Base-by-base conservation (phyloP, 2,888 invertebrate species). In the Antheraea yamamai region DNA sequence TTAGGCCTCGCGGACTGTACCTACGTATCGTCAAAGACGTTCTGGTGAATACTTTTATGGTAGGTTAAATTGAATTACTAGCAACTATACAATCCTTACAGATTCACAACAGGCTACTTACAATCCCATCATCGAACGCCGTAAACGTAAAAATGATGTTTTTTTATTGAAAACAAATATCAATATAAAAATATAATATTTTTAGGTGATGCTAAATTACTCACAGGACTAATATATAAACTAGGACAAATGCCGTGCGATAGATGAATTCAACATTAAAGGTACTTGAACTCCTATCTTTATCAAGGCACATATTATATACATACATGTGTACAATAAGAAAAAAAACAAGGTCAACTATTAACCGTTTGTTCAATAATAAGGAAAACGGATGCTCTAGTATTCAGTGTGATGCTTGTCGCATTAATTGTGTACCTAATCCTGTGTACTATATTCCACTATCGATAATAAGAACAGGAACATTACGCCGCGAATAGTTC, bases 251-350 rank as follows among this genome's bases (percentile, higher is more conserved):
- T 18, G 14, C 26, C 16, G 64, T n/a, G 20, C 39, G 70, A 18
- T 70, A 35, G 70, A n/a, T n/a, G 20, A 66, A 70, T 70, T 70
- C 70, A 39, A 70, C 18, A 70, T 68, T 39, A 64, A n/a, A 61
- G 73, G 64, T 39, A 26, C 20, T 73, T 61, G 73, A 73, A 73
- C 73, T 47, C 47, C 12, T 16, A 64, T 64, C 64, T 14, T 73
- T 73, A 73, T 39, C 58, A 66, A 66, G 12, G 26, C 30, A 66
- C 26, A 61, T 23, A 61, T 61, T 55, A 23, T 61, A 61, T 61
- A 23, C 10, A 23, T 61, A 20, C 7, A 20, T 55, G 10, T 8
- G n/a, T 61, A 30, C 26, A 30, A 30, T 6, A 66, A 61, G n/a
- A 61, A 61, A 30, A 39, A 66, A 66, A 66, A 66, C 30, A 66